A percentile compares a stretch with the other conserved stretches of the same genome.
These are phyloP conservation scores for Drosophila paulistorum DNA, from an alignment of 1,140 invertebrate genomes.

Conservation along the genomic window DNA sequence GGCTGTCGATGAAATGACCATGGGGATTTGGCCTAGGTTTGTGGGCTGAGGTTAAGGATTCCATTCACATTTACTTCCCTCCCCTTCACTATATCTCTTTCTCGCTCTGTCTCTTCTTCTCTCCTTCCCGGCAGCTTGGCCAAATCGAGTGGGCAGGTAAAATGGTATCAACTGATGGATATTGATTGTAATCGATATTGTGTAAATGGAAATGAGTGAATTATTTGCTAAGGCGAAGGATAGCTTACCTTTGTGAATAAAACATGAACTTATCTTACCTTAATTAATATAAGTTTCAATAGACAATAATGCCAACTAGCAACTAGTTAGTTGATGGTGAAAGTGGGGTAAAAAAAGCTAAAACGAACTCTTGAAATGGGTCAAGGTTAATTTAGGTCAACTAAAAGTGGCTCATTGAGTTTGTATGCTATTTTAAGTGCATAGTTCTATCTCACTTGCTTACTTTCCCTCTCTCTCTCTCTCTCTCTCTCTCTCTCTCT, in stretches of 20 bases:
- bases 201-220: slow-evolving; percentile 37
- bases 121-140: background rate
- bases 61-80: background rate
- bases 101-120: background rate
- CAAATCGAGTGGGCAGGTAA: slow-evolving; percentile 43
- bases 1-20: slow-evolving; percentile 20
- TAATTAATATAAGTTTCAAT: slow-evolving; percentile 11
- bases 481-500: slow-evolving; percentile 3
- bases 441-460: slow-evolving; percentile 43
- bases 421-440: slow-evolving; percentile 66
- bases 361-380: slow-evolving; percentile 45
- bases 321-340: background rate
- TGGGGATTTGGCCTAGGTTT: slow-evolving; percentile 19
- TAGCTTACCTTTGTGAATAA: background rate
- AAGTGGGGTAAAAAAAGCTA: background rate
- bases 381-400: slow-evolving; percentile 78
- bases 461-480: background rate
- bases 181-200: slow-evolving; percentile 56
- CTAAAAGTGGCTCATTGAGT: slow-evolving; percentile 64
- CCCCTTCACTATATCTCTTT: background rate
- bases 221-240: slow-evolving; percentile 11
- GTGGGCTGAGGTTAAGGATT: slow-evolving; percentile 1
- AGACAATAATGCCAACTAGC: slow-evolving; percentile 1
- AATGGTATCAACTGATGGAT: slow-evolving; percentile 56
- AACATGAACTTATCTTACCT: slow-evolving; percentile 4